A percentile compares a stretch with the other conserved stretches of the same genome.
Conservation (phyloP, 2,113 vertebrate genomes). For the Otocyon megalotis region DNA sequence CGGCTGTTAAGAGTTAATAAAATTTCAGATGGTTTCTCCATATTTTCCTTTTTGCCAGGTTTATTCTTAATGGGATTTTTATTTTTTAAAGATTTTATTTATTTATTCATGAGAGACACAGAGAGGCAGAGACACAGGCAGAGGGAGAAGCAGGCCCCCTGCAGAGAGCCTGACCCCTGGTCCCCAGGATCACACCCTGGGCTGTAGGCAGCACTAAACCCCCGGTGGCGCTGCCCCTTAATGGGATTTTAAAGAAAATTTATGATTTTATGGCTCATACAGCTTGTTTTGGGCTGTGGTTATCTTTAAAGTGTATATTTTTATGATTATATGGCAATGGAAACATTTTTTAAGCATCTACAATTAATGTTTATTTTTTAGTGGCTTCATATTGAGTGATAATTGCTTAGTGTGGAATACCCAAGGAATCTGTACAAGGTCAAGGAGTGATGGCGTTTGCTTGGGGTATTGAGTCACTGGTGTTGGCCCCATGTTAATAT, state of each 20-base stretch:
- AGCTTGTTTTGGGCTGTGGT: neutral
- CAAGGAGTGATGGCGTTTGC: neutral
- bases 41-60: neutral
- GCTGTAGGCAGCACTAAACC: too few relatives aligned
- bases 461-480: neutral
- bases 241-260: constrained; percentile 23
- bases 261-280: neutral
- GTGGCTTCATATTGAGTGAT: neutral
- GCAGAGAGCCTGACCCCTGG: too few relatives aligned
- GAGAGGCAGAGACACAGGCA: too few relatives aligned
- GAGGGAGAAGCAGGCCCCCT: too few relatives aligned
- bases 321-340: neutral
- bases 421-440: neutral
- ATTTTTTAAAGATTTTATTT: too few relatives aligned
- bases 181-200: too few relatives aligned
- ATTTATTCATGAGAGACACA: too few relatives aligned
- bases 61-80: neutral
- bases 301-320: neutral
- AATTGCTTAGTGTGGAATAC: neutral
- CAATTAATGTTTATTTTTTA: neutral
- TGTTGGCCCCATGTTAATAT: neutral
- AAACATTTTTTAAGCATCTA: neutral
- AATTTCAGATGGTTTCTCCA: neutral
- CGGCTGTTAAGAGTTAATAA: neutral
- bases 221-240: neutral